Percentiles rank a stretch among this genome's conserved stretches.
These are phyloP conservation scores for Coracias cyanogaster DNA, from an alignment of 2,797 vertebrate genomes.

Conservation along the genomic window DNA sequence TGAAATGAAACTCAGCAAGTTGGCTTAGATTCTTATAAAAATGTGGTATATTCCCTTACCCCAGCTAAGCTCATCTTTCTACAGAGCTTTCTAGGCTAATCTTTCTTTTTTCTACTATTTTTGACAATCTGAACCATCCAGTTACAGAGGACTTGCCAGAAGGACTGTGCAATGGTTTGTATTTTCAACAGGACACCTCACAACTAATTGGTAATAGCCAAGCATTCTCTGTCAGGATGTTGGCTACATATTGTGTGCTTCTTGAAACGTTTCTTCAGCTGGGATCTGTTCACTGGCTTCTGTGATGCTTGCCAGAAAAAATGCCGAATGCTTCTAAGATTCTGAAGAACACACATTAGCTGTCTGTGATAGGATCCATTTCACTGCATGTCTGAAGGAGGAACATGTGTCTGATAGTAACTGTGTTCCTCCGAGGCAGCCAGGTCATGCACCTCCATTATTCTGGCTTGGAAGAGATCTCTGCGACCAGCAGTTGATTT, in stretches of 20 bases:
- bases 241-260: neutral
- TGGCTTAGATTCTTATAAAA: neutral
- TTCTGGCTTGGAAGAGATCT: neutral
- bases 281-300: neutral
- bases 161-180: neutral
- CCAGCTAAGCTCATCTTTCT: neutral
- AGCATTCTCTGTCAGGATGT: neutral
- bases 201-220: neutral
- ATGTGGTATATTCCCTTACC: neutral
- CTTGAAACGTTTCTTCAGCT: neutral
- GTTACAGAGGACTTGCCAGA: neutral
- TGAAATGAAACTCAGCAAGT: neutral
- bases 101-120: neutral
- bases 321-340: neutral
- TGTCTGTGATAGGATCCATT: neutral
- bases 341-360: neutral
- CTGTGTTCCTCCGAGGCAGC: neutral
- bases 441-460: accelerated
- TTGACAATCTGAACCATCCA: neutral
- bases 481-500: neutral
- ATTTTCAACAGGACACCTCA: neutral
- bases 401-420: neutral
- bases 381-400: neutral
- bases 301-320: neutral
- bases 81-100: neutral